A percentile compares a stretch with the other conserved stretches of the same genome.
These are phyloP conservation scores for Ellobium chinense DNA, from an alignment of 2,888 invertebrate genomes.

Conservation along the genomic window DNA sequence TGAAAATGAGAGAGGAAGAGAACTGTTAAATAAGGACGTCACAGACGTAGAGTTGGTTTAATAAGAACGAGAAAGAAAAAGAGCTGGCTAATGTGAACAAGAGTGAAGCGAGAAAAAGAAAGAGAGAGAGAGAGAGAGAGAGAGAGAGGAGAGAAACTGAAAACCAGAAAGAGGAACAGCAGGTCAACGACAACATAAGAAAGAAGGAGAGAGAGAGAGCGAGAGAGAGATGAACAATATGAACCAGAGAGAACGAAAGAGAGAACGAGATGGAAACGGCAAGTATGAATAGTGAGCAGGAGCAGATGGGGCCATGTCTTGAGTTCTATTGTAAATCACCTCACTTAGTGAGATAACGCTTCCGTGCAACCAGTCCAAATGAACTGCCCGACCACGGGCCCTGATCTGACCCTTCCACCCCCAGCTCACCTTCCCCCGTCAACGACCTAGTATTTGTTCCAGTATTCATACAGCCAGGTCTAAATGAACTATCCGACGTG, in stretches of 20 bases:
- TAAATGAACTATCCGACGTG: too few relatives aligned
- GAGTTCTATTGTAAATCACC: constrained; percentile 16
- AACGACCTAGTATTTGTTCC: too few relatives aligned
- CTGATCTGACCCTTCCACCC: too few relatives aligned
- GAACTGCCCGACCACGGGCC: too few relatives aligned
- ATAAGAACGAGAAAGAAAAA: background rate
- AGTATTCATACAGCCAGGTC: too few relatives aligned
- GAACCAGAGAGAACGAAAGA: background rate
- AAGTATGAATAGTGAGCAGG: background rate
- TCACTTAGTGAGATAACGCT: background rate
- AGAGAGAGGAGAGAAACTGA: background rate
- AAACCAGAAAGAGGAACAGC: constrained; percentile 19
- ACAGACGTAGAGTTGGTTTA: too few relatives aligned
- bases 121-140: constrained; percentile 14
- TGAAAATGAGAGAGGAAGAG: too few relatives aligned
- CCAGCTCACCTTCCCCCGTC: too few relatives aligned
- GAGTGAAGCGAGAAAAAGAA: background rate
- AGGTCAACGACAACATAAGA: constrained; percentile 9
- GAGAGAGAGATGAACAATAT: background rate
- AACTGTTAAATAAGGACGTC: too few relatives aligned
- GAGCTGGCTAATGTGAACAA: background rate
- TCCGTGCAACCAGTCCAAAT: constrained; percentile 6
- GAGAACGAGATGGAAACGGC: background rate
- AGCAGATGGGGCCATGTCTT: constrained; percentile 23
- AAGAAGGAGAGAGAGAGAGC: constrained; percentile 22